Base-by-base conservation (phyloP, 2,888 invertebrate genomes). In the Mechanitis messenoides region DNA sequence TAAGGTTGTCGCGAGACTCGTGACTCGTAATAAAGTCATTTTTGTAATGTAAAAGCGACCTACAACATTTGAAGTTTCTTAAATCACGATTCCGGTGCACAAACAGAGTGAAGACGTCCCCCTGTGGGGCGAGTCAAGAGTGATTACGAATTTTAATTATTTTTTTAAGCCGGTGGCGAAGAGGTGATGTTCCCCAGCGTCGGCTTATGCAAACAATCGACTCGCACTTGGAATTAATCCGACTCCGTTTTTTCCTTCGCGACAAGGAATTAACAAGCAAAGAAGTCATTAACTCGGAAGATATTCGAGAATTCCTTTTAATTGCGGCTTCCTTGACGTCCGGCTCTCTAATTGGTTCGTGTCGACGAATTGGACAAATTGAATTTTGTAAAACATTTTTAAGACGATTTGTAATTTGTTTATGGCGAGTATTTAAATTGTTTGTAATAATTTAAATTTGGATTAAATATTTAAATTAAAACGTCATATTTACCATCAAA, bases 101-200 rank as follows among this genome's bases (percentile, higher is more conserved):
- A 77, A 77, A 78, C 77, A 70, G 71, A 72, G 72, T 76, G 79
- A 83, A 83, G 81, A 80, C 83, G 78, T 80, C 80, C 83, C 81
- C 77, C 77, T 70, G 80, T 81, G 87, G 84, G 76, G 74, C 81
- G 84, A 89, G 85, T 90, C 90, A 87, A 87, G 87, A 90, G 88
- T 90, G 88, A 90, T 90, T 90, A 89, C 89, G 86, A 88, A 88
- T 90, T 90, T 90, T 90, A 90, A 90, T 90, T 90, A 90, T 90
- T 90, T 89, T 90, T 90, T 90, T 89, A 90, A 90, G 90, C 89
- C 90, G 83, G 87, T 87, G 87, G 88, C 86, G 78, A 80, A 75
- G 84, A 88, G 90, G 88, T 89, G 90, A 88, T 86, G 89, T 81
- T 87, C 87, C 87, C 86, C 84, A 76, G 77, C 75, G 75, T 77